These are phyloP conservation scores for Brachyhypopomus occidentalis DNA, from an alignment of 2,113 vertebrate species.

Conservation along the genomic window DNA sequence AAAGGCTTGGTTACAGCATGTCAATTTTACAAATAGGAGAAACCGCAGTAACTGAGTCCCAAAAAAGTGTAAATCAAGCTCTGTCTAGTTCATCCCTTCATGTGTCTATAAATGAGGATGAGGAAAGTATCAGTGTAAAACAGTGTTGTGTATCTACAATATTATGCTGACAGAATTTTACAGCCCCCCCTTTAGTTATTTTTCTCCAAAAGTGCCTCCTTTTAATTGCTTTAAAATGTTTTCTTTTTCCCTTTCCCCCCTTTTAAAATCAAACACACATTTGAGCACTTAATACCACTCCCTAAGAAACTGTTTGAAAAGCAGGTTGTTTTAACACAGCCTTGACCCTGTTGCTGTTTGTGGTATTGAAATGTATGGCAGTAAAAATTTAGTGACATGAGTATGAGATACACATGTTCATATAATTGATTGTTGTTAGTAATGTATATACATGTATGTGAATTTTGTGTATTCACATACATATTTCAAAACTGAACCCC, in stretches of 20 bases:
- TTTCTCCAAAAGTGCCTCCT: slow-evolving; percentile 61
- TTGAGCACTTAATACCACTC: slow-evolving; percentile 66
- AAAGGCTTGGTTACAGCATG: slow-evolving; percentile 48
- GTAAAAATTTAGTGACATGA: slow-evolving; percentile 45
- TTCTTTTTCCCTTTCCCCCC: slow-evolving; percentile 54
- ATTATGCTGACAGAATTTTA: slow-evolving; percentile 64
- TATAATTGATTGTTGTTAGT: neutral
- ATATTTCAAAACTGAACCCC: neutral
- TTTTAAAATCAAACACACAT: slow-evolving; percentile 67
- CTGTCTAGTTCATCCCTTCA: slow-evolving; percentile 63
- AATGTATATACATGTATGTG: neutral
- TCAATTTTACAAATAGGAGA: slow-evolving; percentile 60
- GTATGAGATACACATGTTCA: neutral
- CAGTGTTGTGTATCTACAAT: slow-evolving; percentile 60
- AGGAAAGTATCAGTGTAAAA: slow-evolving; percentile 61
- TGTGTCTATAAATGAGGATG: slow-evolving; percentile 57
- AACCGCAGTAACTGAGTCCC: slow-evolving; percentile 56
- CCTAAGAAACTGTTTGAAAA: slow-evolving; percentile 66
- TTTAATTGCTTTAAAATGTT: slow-evolving; percentile 67
- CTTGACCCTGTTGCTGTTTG: slow-evolving; percentile 65
- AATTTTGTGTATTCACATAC: neutral
- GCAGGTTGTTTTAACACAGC: slow-evolving; percentile 63
- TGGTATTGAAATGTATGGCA: slow-evolving; percentile 59
- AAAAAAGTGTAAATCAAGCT: slow-evolving; percentile 63
- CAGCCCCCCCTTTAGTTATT: slow-evolving; percentile 59